These are phyloP conservation scores for Hydrozoanthus tunicans DNA, from an alignment of 64 coral and sea anemone species.

Conservation along the genomic window DNA sequence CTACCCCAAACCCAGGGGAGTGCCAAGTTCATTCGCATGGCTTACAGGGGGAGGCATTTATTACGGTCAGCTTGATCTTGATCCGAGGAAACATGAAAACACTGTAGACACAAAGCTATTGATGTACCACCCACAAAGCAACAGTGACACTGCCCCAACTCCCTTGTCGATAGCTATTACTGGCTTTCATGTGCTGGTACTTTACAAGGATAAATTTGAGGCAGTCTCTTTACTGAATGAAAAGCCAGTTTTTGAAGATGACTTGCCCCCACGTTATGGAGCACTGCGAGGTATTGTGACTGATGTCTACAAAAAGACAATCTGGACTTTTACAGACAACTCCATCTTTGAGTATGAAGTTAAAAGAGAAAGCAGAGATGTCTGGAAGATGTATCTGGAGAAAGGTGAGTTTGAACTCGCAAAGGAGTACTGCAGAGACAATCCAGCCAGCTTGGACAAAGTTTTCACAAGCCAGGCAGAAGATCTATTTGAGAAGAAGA, in stretches of 20 bases:
- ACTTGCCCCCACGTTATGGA: slow-evolving; percentile 81
- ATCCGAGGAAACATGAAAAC: slow-evolving; percentile 65
- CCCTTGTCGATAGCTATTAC: slow-evolving; percentile 82
- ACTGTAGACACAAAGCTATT: slow-evolving; percentile 78
- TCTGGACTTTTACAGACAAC: slow-evolving; percentile 81
- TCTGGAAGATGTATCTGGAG: slow-evolving; percentile 95
- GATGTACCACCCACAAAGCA: slow-evolving; percentile 70
- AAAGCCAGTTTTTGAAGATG: slow-evolving; percentile 96
- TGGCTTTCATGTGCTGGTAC: slow-evolving; percentile 96
- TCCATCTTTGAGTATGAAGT: slow-evolving; percentile 88
- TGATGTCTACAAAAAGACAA: slow-evolving; percentile 79
- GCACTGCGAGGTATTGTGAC: slow-evolving; percentile 68
- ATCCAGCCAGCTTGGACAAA: slow-evolving; percentile 91
- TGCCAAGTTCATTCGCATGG: slow-evolving; percentile 96
- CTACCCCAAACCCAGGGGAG: slow-evolving; percentile 87
- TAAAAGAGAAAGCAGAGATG: slow-evolving; percentile 92
- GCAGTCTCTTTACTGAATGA: slow-evolving; percentile 94
- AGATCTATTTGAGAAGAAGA: slow-evolving; percentile 82
- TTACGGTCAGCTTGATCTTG: slow-evolving; percentile 80
- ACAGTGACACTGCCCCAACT: slow-evolving; percentile 24
- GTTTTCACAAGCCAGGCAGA: slow-evolving; percentile 94
- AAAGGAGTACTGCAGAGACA: slow-evolving; percentile 91
- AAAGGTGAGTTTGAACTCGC: slow-evolving; percentile 92
- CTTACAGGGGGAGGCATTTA: slow-evolving; percentile 97
- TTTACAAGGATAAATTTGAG: slow-evolving; percentile 91